Percentiles rank a stretch among this genome's conserved stretches.
phyloP scores from a whole-genome alignment of 2,888 invertebrate genomes.

The Sphaerophoria rueppellii region DNA sequence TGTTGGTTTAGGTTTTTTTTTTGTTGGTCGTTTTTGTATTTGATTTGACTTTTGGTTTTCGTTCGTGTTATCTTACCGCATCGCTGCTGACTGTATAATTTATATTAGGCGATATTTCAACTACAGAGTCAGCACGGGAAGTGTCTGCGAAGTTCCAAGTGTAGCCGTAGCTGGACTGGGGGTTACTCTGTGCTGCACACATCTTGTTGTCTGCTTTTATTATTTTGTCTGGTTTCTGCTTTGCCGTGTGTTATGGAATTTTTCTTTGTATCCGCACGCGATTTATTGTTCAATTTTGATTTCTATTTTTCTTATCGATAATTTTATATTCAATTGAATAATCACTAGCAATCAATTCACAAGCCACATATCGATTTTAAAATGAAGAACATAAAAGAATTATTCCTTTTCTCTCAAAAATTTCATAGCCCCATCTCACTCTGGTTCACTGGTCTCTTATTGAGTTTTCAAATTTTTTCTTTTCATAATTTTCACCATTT shows the following conservation, averaged over 20 bases:
- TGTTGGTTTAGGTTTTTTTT: background rate
- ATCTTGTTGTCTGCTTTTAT: slow-evolving; percentile 73
- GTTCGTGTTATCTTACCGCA: slow-evolving; percentile 80
- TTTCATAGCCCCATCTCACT: slow-evolving; percentile 66
- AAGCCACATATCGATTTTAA: slow-evolving; percentile 71
- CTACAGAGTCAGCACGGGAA: slow-evolving; percentile 81
- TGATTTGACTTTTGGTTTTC: slow-evolving; percentile 21
- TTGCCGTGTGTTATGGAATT: slow-evolving; percentile 19
- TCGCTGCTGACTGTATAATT: slow-evolving; percentile 82
- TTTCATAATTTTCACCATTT: slow-evolving; percentile 56
- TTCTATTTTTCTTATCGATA: background rate
- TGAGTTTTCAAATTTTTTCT: slow-evolving; percentile 51
- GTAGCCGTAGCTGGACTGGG: slow-evolving; percentile 82
- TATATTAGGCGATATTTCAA: slow-evolving; percentile 82
- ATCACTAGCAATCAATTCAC: slow-evolving; percentile 67
- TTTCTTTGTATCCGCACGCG: slow-evolving; percentile 47
- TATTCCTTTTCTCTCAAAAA: slow-evolving; percentile 41
- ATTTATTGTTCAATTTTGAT: slow-evolving; percentile 7
- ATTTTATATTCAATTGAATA: slow-evolving; percentile 57
- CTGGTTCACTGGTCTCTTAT: slow-evolving; percentile 59
- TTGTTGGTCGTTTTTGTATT: slow-evolving; percentile 29
- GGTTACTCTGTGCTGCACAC: slow-evolving; percentile 83
- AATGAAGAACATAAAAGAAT: slow-evolving; percentile 43
- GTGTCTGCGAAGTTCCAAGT: slow-evolving; percentile 82
- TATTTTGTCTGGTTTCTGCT: background rate